These are phyloP conservation scores for Drosophila hawaiiensis DNA, from an alignment of 2,888 invertebrate genomes.

Conservation along the genomic window DNA sequence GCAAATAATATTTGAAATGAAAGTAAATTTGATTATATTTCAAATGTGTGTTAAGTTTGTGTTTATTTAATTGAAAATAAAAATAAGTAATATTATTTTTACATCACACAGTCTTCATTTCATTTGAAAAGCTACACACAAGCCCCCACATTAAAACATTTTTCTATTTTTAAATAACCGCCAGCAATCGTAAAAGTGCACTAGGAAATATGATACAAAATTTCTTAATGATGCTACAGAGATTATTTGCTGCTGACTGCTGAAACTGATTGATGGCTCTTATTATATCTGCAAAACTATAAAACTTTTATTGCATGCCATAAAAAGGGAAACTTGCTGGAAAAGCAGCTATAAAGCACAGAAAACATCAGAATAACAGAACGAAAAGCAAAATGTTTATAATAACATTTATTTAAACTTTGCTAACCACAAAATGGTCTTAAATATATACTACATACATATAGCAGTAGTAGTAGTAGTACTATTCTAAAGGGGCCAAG, in stretches of 20 bases:
- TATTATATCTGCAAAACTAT: slow-evolving; percentile 62
- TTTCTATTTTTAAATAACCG: slow-evolving; percentile 7
- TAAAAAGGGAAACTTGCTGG: slow-evolving; percentile 51
- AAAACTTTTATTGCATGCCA: slow-evolving; percentile 67
- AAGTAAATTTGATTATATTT: not conserved
- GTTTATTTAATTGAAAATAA: not conserved
- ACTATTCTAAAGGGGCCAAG: not conserved
- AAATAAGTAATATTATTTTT: not conserved
- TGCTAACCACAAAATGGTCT: slow-evolving; percentile 56
- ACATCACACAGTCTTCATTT: not conserved
- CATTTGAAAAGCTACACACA: not conserved
- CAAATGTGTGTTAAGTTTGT: too few relatives aligned
- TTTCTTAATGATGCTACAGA: slow-evolving; percentile 47
- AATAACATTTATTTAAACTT: slow-evolving; percentile 61
- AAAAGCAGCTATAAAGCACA: slow-evolving; percentile 18
- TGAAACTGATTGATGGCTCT: slow-evolving; percentile 69
- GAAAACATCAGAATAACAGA: slow-evolving; percentile 8
- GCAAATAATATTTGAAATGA: not conserved
- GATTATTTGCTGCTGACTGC: slow-evolving; percentile 54
- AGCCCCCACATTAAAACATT: not conserved
- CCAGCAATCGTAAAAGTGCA: slow-evolving; percentile 35
- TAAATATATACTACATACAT: slow-evolving; percentile 34
- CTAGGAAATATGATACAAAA: slow-evolving; percentile 3
- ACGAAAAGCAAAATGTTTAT: slow-evolving; percentile 22
- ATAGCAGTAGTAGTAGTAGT: not conserved